A percentile compares a stretch with the other conserved stretches of the same genome.
phyloP scores from a whole-genome alignment of 2,797 vertebrate species.

The Phrynocephalus forsythii region DNA sequence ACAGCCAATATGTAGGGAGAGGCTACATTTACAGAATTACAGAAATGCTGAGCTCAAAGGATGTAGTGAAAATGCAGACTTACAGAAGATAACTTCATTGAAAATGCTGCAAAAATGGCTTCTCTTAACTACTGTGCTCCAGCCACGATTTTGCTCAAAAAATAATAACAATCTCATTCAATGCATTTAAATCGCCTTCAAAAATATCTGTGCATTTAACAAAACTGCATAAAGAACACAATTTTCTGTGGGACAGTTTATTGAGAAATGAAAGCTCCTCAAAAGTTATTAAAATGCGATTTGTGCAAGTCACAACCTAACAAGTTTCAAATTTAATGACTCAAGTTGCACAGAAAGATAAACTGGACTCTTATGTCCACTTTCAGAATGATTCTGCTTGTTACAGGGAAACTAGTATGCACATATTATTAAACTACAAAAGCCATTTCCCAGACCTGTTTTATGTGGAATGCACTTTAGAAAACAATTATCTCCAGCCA shows the following conservation, averaged over 20 bases:
- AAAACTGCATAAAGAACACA: not conserved
- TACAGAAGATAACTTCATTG: not conserved
- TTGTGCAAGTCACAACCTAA: slow-evolving; percentile 26
- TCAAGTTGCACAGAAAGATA: slow-evolving; percentile 29
- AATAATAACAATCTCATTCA: not conserved
- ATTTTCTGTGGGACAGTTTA: not conserved
- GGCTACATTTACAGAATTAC: not conserved
- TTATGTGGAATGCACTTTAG: slow-evolving; percentile 21
- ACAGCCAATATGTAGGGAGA: not conserved
- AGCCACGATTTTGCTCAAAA: not conserved
- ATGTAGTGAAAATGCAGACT: not conserved
- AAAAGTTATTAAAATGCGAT: slow-evolving; percentile 29
- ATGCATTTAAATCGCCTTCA: not conserved
- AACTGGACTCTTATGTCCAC: slow-evolving; percentile 30
- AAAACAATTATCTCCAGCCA: slow-evolving; percentile 33
- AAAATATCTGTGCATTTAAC: not conserved
- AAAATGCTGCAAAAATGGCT: not conserved
- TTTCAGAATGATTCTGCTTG: slow-evolving; percentile 38
- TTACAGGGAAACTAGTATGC: not conserved
- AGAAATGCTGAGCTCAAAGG: not conserved
- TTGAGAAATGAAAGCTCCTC: slow-evolving; percentile 18
- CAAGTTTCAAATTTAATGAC: slow-evolving; percentile 33
- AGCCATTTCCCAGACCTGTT: slow-evolving; percentile 56
- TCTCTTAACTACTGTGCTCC: not conserved
- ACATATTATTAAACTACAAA: slow-evolving; percentile 46